Percentiles rank a stretch among this genome's conserved stretches.
phyloP scores from a whole-genome alignment of 2,888 invertebrate genomes.

The Trissoscelio sp. region DNA sequence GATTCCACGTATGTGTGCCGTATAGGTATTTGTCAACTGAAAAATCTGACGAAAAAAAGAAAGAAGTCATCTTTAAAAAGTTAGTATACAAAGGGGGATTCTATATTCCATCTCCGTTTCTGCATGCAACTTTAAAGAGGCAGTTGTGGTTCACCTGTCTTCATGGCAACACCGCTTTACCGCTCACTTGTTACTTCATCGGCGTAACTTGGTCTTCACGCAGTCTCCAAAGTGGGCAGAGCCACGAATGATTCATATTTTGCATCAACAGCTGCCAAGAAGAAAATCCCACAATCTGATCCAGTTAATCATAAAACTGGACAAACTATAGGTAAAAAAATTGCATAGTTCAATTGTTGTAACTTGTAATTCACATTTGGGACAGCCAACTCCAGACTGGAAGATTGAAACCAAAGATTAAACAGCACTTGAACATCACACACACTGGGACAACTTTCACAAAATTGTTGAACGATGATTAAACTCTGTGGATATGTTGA shows the following conservation, averaged over 20 bases:
- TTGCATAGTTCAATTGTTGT: no score
- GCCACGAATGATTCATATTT: constrained; percentile 77
- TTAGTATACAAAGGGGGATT: constrained; percentile 18
- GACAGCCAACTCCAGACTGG: no score
- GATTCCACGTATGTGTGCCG: no score
- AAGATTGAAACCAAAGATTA: neutral
- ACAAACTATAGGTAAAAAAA: no score
- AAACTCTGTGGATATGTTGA: constrained; percentile 49
- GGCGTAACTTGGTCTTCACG: constrained; percentile 79
- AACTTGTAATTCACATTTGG: no score
- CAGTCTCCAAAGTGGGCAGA: constrained; percentile 78
- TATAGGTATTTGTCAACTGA: no score
- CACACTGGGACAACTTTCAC: constrained; percentile 37
- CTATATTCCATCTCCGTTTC: constrained; percentile 37
- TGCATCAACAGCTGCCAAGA: constrained; percentile 23
- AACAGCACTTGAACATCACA: neutral
- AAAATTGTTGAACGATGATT: constrained; percentile 6
- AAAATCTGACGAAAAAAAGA: neutral
- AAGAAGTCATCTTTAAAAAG: neutral
- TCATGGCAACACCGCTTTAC: constrained; percentile 83
- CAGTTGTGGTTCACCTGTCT: constrained; percentile 83
- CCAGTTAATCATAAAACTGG: no score
- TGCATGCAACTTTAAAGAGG: constrained; percentile 64
- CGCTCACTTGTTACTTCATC: constrained; percentile 83
- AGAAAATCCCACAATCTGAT: neutral